These are phyloP conservation scores for Phortica magna DNA, from an alignment of 2,888 invertebrate genomes.

Conservation along the genomic window DNA sequence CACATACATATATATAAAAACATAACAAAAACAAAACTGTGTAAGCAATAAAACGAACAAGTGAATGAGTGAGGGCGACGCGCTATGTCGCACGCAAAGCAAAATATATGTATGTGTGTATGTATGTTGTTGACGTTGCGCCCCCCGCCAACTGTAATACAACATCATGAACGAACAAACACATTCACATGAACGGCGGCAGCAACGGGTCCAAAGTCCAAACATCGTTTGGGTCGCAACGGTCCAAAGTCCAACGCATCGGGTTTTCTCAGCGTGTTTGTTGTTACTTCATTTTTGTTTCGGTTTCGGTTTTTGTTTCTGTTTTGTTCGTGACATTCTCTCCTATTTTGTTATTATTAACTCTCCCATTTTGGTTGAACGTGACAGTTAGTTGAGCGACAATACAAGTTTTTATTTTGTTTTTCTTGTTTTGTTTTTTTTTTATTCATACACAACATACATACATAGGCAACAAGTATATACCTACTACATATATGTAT, in stretches of 20 bases:
- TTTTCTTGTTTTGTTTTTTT: background rate
- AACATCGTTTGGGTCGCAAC: slow-evolving; percentile 32
- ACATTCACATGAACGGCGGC: slow-evolving; percentile 42
- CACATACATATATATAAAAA: too few species aligned
- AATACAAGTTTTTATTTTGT: slow-evolving; percentile 15
- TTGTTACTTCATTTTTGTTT: slow-evolving; percentile 22
- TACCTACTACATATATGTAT: background rate
- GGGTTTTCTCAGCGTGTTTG: slow-evolving; percentile 60
- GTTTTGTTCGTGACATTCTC: slow-evolving; percentile 32
- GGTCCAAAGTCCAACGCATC: slow-evolving; percentile 45
- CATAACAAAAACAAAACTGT: too few species aligned
- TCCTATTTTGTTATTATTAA: background rate
- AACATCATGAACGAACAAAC: slow-evolving; percentile 34
- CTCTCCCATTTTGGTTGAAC: slow-evolving; percentile 25
- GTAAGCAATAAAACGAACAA: too few species aligned
- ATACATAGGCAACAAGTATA: background rate
- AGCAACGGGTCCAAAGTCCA: slow-evolving; percentile 66
- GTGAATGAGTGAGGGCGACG: background rate
- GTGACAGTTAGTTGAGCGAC: slow-evolving; percentile 17
- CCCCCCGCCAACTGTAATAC: slow-evolving; percentile 40
- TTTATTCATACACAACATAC: background rate
- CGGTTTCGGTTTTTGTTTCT: slow-evolving; percentile 9
- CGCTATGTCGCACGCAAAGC: background rate
- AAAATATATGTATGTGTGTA: background rate
- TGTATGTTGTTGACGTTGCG: background rate